These are phyloP conservation scores for Eulemur albifrons DNA, from an alignment of 2,797 vertebrate genomes.

Conservation along the genomic window DNA sequence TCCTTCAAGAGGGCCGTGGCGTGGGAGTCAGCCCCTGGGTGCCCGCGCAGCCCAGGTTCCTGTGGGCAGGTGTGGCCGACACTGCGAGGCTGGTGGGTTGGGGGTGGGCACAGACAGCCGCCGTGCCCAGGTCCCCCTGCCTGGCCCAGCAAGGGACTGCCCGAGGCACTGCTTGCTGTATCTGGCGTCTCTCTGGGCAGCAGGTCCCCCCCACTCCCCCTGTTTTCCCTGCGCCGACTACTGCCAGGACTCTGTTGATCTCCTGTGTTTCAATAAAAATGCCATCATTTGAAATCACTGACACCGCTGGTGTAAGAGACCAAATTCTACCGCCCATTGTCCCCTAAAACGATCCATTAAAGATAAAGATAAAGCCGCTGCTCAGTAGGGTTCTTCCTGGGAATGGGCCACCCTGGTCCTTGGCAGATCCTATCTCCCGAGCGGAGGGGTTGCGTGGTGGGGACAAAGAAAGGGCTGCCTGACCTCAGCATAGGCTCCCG, in stretches of 20 bases:
- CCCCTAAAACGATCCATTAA: constrained; percentile 69
- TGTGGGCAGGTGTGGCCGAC: neutral
- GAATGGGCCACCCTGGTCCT: constrained; percentile 27
- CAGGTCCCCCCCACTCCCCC: neutral
- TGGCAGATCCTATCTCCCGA: constrained; percentile 50
- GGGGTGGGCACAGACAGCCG: neutral
- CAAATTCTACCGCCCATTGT: constrained; percentile 64
- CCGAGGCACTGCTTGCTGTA: neutral
- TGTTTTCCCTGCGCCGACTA: neutral
- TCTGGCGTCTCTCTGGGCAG: neutral
- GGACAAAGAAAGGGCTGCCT: neutral
- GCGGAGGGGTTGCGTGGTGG: neutral
- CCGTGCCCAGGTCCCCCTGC: neutral
- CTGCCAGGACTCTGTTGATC: constrained; percentile 59
- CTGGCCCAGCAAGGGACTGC: accelerated
- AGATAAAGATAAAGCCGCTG: constrained; percentile 65
- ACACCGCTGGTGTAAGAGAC: constrained; percentile 64
- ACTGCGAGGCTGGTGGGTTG: no score
- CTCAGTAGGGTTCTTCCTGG: constrained; percentile 36
- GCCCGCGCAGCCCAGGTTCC: neutral
- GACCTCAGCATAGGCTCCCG: accelerated
- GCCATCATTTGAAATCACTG: constrained; percentile 76
- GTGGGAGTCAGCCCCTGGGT: neutral
- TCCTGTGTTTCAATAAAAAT: constrained; percentile 74
- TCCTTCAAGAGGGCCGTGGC: neutral